Evolutionary conservation across 1,140 invertebrate species (phyloP).

Genomic region (Leptonema lineaticorne): DNA sequence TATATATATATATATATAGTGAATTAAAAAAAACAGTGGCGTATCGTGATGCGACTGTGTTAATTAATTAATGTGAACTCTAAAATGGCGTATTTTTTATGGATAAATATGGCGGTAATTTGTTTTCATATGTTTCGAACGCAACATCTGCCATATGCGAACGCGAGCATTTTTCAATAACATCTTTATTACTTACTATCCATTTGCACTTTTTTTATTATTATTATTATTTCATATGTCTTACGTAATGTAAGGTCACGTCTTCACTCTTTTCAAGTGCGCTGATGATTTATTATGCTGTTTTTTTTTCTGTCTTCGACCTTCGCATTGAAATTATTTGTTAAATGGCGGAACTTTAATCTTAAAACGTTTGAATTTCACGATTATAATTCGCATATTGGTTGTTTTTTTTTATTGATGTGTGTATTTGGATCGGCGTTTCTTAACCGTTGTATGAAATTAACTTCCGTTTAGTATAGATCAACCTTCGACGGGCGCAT

Average conservation of each 20-base stretch:
- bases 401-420: too few relatives aligned
- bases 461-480: too few relatives aligned
- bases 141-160: slow-evolving; percentile 7
- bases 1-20: too few relatives aligned
- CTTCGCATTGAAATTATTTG: background rate
- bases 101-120: background rate
- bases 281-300: background rate
- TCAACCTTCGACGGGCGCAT: too few relatives aligned
- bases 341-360: too few relatives aligned
- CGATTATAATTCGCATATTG: too few relatives aligned
- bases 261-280: slow-evolving; percentile 3
- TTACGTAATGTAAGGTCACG: slow-evolving; percentile 14
- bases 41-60: slow-evolving; percentile 2
- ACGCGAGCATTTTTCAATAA: slow-evolving; percentile 11
- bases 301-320: background rate
- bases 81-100: background rate
- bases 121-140: background rate
- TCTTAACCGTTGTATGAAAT: too few relatives aligned
- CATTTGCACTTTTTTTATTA: background rate
- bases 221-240: slow-evolving; percentile 2
- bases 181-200: slow-evolving; percentile 15
- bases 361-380: too few relatives aligned
- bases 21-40: background rate
- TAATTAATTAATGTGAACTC: slow-evolving; percentile 2
- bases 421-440: too few relatives aligned